phyloP scores from a whole-genome alignment of 2,797 vertebrate genomes.

The Tapera naevia region DNA sequence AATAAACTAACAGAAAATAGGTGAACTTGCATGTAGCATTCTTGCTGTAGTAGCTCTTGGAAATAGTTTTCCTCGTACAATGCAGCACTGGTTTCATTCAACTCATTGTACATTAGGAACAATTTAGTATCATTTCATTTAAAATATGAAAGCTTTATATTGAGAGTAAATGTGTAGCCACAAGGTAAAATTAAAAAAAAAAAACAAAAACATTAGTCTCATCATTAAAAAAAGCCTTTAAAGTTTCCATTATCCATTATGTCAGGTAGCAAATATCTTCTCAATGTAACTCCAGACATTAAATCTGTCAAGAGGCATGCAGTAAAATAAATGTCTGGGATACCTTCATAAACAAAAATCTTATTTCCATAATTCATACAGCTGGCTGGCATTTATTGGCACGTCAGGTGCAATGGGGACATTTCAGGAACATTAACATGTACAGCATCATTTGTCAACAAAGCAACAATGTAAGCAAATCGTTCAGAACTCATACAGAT shows the following conservation, averaged over 20 bases:
- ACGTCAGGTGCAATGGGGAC: constrained; percentile 89
- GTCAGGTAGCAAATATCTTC: constrained; percentile 88
- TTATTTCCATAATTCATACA: constrained; percentile 89
- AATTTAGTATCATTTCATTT: constrained; percentile 62
- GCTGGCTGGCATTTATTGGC: constrained; percentile 89
- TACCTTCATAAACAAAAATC: constrained; percentile 92
- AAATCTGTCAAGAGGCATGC: constrained; percentile 87
- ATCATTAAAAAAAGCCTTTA: constrained; percentile 76
- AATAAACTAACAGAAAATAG: background rate
- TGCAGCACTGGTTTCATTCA: constrained; percentile 28
- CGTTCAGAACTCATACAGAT: constrained; percentile 88
- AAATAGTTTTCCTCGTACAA: constrained; percentile 25
- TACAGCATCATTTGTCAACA: constrained; percentile 90
- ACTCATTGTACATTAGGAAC: constrained; percentile 54
- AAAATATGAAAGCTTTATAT: constrained; percentile 68
- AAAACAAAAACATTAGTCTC: constrained; percentile 73
- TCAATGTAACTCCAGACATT: constrained; percentile 85
- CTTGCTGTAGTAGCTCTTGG: constrained; percentile 21
- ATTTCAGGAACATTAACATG: constrained; percentile 90
- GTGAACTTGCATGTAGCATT: background rate
- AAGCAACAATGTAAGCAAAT: constrained; percentile 90
- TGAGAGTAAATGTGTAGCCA: constrained; percentile 64
- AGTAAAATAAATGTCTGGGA: constrained; percentile 87
- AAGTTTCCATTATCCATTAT: constrained; percentile 85
- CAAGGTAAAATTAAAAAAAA: constrained; percentile 70